Percentiles rank a stretch among this genome's conserved stretches.
These are phyloP conservation scores for Pelmatolapia mariae DNA, from an alignment of 2,113 vertebrate species.

Conservation along the genomic window DNA sequence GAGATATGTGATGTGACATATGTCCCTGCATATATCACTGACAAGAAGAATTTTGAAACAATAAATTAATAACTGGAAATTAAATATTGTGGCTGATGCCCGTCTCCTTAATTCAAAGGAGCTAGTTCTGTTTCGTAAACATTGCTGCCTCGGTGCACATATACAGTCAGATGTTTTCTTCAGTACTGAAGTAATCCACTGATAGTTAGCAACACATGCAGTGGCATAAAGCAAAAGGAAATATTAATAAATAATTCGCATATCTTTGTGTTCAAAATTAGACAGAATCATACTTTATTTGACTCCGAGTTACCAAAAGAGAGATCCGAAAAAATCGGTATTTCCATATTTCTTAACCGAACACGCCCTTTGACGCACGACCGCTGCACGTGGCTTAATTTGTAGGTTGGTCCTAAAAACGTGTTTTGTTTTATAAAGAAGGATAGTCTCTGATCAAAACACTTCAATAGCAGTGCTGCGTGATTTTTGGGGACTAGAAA, in stretches of 20 bases:
- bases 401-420: not conserved
- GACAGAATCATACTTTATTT: not conserved
- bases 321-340: too few relatives aligned
- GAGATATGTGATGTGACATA: too few relatives aligned
- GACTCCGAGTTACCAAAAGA: too few relatives aligned
- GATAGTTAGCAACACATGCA: not conserved
- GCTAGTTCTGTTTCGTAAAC: too few relatives aligned
- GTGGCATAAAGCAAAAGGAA: not conserved
- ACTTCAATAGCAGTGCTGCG: too few relatives aligned
- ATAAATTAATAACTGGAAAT: too few relatives aligned
- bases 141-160: not conserved
- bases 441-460: not conserved
- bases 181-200: not conserved
- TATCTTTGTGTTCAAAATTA: not conserved
- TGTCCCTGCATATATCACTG: too few relatives aligned
- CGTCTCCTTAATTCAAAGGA: too few relatives aligned
- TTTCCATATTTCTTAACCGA: not conserved
- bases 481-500: not conserved
- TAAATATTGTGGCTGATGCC: too few relatives aligned
- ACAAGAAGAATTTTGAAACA: too few relatives aligned
- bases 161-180: not conserved
- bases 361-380: not conserved
- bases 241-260: not conserved
- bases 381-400: too few relatives aligned
- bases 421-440: not conserved